Evolutionary conservation across 2,888 invertebrate genomes (phyloP).

Genomic region (Trypoxylon attenuatum): DNA sequence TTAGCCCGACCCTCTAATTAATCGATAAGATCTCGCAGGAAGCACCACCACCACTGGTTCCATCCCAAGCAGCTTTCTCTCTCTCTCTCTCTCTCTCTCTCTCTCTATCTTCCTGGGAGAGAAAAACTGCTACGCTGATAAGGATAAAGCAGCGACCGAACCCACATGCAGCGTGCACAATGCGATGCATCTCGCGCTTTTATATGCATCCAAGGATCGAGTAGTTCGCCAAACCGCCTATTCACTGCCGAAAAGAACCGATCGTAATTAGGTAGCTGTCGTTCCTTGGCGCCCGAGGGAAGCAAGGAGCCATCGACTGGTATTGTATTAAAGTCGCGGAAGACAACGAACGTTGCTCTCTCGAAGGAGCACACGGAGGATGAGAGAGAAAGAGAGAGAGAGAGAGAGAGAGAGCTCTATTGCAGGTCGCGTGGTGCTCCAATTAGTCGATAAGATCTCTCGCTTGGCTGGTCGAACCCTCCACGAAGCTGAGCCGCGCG

Average conservation of each 20-base stretch:
- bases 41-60: no score
- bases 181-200: constrained; percentile 14
- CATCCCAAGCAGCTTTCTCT: no score
- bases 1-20: constrained; percentile 47
- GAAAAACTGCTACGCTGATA: constrained; percentile 15
- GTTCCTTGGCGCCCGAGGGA: no score
- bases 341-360: constrained; percentile 34
- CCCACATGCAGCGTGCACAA: constrained; percentile 22
- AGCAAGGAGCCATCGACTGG: constrained; percentile 36
- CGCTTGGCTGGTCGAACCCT: constrained; percentile 27
- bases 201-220: background rate
- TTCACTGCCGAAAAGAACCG: constrained; percentile 42
- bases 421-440: constrained; percentile 52
- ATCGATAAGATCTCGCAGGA: constrained; percentile 56
- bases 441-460: constrained; percentile 59
- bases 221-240: constrained; percentile 32
- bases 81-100: no score
- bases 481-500: constrained; percentile 3
- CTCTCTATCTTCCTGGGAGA: constrained; percentile 9
- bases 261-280: constrained; percentile 51
- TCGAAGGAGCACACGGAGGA: constrained; percentile 24
- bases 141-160: constrained; percentile 45
- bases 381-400: constrained; percentile 9
- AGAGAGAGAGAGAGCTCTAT: constrained; percentile 31
- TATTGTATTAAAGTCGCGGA: constrained; percentile 46